Evolutionary conservation across 2,797 vertebrate genomes (phyloP).

Genomic region (Phrynocephalus forsythii): DNA sequence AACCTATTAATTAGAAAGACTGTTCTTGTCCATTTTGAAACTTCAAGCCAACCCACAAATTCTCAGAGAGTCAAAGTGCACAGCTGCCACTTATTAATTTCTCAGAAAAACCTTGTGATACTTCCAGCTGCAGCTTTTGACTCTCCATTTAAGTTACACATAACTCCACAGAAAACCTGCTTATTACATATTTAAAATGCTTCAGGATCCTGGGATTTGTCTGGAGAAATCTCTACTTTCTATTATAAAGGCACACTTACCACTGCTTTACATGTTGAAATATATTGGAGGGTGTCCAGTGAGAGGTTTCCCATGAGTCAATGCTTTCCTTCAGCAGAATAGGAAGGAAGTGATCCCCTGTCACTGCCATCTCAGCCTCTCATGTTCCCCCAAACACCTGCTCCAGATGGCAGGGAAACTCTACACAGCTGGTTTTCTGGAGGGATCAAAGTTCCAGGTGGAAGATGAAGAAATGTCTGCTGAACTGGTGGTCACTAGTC

Average conservation of each 20-base stretch:
- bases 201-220: not conserved
- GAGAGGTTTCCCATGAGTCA: not conserved
- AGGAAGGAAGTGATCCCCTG: too few species aligned
- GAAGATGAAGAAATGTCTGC: not conserved
- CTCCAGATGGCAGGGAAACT: not conserved
- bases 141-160: not conserved
- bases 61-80: conserved; percentile 20
- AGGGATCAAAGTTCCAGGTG: not conserved
- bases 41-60: conserved; percentile 12
- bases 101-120: not conserved
- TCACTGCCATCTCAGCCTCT: not conserved
- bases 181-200: not conserved
- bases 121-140: not conserved
- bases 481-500: not conserved
- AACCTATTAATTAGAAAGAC: conserved; percentile 32
- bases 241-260: not conserved
- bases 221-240: not conserved
- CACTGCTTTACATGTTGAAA: not conserved
- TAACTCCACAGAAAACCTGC: not conserved
- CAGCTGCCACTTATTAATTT: conserved; percentile 31
- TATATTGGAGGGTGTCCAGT: not conserved
- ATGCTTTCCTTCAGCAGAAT: not conserved
- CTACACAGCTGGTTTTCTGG: not conserved
- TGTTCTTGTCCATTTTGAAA: conserved; percentile 18
- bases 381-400: not conserved